A percentile compares a stretch with the other conserved stretches of the same genome.
phyloP scores from a whole-genome alignment of 2,113 vertebrate genomes.

The Lucifuga dentata region DNA sequence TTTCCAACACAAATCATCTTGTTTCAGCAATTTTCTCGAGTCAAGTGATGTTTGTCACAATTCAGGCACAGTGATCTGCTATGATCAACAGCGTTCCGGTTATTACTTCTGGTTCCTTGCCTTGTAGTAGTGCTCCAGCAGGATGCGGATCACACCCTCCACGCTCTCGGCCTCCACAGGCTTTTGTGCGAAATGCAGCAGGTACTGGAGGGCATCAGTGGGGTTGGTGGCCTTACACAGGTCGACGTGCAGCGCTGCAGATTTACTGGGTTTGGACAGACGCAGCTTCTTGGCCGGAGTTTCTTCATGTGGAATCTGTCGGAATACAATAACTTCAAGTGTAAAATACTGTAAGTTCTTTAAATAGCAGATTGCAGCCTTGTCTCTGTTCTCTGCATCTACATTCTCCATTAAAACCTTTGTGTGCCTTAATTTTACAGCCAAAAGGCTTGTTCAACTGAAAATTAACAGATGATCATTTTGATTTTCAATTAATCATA shows the following conservation, averaged over 20 bases:
- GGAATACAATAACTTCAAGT: background rate
- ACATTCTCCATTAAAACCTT: no score
- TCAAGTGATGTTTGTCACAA: no score
- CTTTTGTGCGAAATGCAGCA: conserved; percentile 93
- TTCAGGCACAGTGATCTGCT: no score
- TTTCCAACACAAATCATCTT: no score
- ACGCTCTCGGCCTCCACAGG: conserved; percentile 96
- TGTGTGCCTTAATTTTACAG: no score
- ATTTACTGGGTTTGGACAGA: conserved; percentile 96
- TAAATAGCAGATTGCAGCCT: no score
- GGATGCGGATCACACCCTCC: conserved; percentile 93
- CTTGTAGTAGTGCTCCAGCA: conserved; percentile 98
- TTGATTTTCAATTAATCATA: no score
- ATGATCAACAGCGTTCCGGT: no score
- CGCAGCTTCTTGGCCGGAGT: conserved; percentile 90
- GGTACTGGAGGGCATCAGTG: conserved; percentile 93
- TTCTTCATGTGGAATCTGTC: conserved; percentile 90
- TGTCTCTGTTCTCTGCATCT: no score
- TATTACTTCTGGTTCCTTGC: conserved; percentile 65
- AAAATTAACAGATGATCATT: no score
- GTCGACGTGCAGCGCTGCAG: conserved; percentile 93
- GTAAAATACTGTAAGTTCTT: background rate
- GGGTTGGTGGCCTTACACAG: conserved; percentile 93
- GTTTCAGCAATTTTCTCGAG: no score
- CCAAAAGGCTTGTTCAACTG: no score